Conservation (phyloP, 2,888 invertebrate species). For the Phyllotreta striolata region DNA sequence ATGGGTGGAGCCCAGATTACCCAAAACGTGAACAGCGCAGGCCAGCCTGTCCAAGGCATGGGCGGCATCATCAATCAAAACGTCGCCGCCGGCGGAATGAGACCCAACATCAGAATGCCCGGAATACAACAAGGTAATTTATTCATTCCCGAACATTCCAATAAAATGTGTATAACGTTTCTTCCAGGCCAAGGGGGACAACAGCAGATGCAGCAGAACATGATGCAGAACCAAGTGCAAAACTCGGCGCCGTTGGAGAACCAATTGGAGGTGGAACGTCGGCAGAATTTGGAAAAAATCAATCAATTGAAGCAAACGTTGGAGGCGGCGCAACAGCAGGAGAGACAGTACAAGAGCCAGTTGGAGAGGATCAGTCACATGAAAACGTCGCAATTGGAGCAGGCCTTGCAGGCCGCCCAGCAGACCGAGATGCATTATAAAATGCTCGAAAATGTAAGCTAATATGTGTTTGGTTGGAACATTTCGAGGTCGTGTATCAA, state of each 20-base stretch:
- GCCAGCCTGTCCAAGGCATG: conserved; percentile 50
- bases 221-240: conserved; percentile 54
- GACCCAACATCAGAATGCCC: conserved; percentile 55
- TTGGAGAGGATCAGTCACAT: conserved; percentile 75
- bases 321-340: conserved; percentile 81
- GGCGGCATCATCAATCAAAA: conserved; percentile 55
- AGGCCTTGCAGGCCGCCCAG: conserved; percentile 76
- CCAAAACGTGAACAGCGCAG: conserved; percentile 63
- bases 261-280: conserved; percentile 75
- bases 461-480: no score
- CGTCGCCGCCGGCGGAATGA: conserved; percentile 54
- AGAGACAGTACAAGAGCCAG: conserved; percentile 80
- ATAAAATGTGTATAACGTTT: neutral
- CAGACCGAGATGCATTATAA: conserved; percentile 84
- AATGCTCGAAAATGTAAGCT: conserved; percentile 65
- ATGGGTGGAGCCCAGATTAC: conserved; percentile 70
- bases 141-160: conserved; percentile 26
- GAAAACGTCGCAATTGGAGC: conserved; percentile 68
- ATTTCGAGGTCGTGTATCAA: no score
- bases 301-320: conserved; percentile 78
- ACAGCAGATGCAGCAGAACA: conserved; percentile 49
- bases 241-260: conserved; percentile 59
- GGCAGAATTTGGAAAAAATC: conserved; percentile 82
- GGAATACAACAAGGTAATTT: conserved; percentile 47
- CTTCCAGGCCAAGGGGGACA: conserved; percentile 33